Evolutionary conservation across 2,888 invertebrate species (phyloP), one percentile per base, ranked within the genome.

Genomic region (Tridacna gigas): DNA sequence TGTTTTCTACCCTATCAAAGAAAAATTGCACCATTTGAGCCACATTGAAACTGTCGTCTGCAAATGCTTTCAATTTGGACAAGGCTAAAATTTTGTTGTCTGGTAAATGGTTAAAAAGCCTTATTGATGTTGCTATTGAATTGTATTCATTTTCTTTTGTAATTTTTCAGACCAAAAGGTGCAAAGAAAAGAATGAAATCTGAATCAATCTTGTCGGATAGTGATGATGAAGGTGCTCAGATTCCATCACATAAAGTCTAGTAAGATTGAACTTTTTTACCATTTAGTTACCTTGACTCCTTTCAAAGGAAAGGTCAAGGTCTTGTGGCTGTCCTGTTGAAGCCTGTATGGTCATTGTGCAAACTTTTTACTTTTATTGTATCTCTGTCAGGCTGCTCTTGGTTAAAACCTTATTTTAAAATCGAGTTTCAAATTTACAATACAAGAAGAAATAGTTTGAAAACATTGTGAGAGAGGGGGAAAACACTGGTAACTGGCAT

Each of bases 161-260:
- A 18, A 25, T 63, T 63, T 63, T 63, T 63, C 63, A 71, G 71
- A 37, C 48, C 26, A 12, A 76, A 60, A 79, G 28, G 71, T 45
- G 25, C 71, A 3, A 79, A 69, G 51, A 83, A 79, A 28, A 67
- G 79, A 60, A 28, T 56, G 13, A 71, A 56, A 47, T 37, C 45
- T 15, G 47, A 63, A 28, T 48, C 25, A 12, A 9, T 60, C 15
- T n/a, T 63, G 63, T 71, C 71, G 0, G 71, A 71, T 20, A 71
- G 76, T 60, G 81, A 86, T 69, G 80, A 82, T 63, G 76, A 83
- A 63, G 78, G 79, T 51, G 76, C 79, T 51, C 56, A 22, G 5
- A 20, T 13, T 3, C 37, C 37, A 37, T 37, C 67, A 51, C 48
- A 71, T 13, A 71, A 71, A 25, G 71, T 71, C 20, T 9, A n/a